Evolutionary conservation across 1,140 invertebrate genomes (phyloP).

Genomic region (Trachelipus rathkii): DNA sequence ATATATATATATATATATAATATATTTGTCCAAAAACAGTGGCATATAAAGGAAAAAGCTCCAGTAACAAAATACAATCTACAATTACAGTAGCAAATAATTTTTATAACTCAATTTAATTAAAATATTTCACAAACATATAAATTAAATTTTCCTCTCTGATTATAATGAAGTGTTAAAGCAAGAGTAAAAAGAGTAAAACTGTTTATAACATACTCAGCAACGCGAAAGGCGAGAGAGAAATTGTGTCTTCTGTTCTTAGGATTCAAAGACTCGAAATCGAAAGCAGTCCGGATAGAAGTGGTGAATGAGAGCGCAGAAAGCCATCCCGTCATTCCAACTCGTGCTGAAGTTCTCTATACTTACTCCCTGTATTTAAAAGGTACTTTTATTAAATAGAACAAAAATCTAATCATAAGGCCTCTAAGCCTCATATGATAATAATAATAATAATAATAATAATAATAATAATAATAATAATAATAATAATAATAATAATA

Average conservation of each 20-base stretch:
- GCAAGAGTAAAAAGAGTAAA: too few relatives aligned
- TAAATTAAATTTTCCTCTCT: too few relatives aligned
- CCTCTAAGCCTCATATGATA: background rate
- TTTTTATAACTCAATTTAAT: too few relatives aligned
- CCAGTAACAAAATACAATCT: too few relatives aligned
- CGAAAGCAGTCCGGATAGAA: slow-evolving; percentile 93
- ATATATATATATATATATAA: too few relatives aligned
- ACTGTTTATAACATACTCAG: slow-evolving; percentile 96
- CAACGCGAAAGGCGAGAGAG: slow-evolving; percentile 90
- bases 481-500: background rate
- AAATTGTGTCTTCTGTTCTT: slow-evolving; percentile 90
- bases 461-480: slow-evolving; percentile 13
- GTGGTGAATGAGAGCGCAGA: slow-evolving; percentile 93
- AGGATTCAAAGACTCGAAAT: slow-evolving; percentile 78
- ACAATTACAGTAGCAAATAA: too few relatives aligned
- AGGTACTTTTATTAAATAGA: background rate
- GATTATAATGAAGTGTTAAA: too few relatives aligned
- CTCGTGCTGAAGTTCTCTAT: slow-evolving; percentile 94
- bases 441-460: slow-evolving; percentile 29
- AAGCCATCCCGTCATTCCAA: slow-evolving; percentile 93
- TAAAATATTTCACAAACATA: too few relatives aligned
- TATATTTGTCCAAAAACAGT: too few relatives aligned
- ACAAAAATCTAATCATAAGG: background rate
- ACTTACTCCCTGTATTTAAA: slow-evolving; percentile 73
- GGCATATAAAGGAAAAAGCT: too few relatives aligned